Percentiles rank a stretch among this genome's conserved stretches.
phyloP scores from a whole-genome alignment of 2,888 invertebrate genomes.

The Arctia plantaginis region DNA sequence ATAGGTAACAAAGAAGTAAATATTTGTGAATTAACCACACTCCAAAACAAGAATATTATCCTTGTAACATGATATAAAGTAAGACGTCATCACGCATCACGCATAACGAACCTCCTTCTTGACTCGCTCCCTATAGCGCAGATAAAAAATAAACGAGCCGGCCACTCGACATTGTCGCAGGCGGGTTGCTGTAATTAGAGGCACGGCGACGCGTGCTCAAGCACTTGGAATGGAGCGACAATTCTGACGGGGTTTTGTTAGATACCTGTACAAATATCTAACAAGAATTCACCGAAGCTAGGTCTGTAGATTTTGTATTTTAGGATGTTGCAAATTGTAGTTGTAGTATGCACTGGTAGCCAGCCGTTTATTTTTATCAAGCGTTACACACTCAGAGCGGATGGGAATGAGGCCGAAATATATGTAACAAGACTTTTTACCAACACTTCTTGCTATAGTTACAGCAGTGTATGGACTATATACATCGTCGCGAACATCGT shows the following conservation, averaged over 20 bases:
- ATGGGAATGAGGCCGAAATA: too few species aligned
- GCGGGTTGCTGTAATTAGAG: conserved; percentile 65
- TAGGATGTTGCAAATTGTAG: not conserved
- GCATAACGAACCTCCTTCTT: conserved; percentile 45
- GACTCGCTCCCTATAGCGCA: conserved; percentile 22
- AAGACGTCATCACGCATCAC: conserved; percentile 35
- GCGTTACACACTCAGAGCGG: too few species aligned
- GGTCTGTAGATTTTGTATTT: not conserved
- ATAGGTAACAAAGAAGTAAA: not conserved
- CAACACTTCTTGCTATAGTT: too few species aligned
- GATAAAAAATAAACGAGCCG: conserved; percentile 47
- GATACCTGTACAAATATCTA: conserved; percentile 11
- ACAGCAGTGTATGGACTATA: too few species aligned
- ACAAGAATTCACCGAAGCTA: not conserved
- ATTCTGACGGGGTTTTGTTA: conserved; percentile 15
- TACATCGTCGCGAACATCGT: too few species aligned
- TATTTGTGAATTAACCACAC: not conserved
- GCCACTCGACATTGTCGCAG: conserved; percentile 54
- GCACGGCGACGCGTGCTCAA: conserved; percentile 56
- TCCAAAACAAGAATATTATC: conserved; percentile 1
- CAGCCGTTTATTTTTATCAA: not conserved
- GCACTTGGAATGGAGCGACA: conserved; percentile 23
- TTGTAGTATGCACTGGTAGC: not conserved
- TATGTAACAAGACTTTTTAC: too few species aligned
- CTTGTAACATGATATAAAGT: not conserved